phyloP scores from a whole-genome alignment of 2,113 vertebrate species.

The Passer montanus region DNA sequence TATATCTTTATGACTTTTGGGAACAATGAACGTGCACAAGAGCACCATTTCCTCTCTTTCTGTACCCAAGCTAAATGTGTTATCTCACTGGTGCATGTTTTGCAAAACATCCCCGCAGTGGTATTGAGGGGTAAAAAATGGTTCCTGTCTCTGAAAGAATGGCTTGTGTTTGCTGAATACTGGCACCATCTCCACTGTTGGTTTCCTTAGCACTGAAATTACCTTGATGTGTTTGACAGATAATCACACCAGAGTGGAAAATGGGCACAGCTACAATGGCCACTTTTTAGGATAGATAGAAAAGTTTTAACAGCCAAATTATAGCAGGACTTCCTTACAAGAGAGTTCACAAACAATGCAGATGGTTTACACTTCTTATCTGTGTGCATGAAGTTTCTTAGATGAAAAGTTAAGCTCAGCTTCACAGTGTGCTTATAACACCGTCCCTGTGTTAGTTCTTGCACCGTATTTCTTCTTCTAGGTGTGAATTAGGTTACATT shows the following conservation, averaged over 20 bases:
- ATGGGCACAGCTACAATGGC: slow-evolving; percentile 40
- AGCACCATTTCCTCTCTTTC: slow-evolving; percentile 41
- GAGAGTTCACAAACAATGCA: not conserved
- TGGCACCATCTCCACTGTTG: slow-evolving; percentile 11
- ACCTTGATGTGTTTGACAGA: slow-evolving; percentile 44
- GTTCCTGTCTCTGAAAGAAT: slow-evolving; percentile 20
- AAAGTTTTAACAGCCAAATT: slow-evolving; percentile 27
- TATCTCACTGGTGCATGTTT: slow-evolving; percentile 44
- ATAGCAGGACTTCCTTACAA: slow-evolving; percentile 18
- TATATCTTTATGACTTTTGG: slow-evolving; percentile 23
- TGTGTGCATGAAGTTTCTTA: not conserved
- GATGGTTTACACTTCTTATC: not conserved
- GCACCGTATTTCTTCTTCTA: not conserved
- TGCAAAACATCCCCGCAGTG: not conserved
- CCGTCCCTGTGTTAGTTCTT: not conserved
- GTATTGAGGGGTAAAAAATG: slow-evolving; percentile 5
- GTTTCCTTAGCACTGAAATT: slow-evolving; percentile 59
- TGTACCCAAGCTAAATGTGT: not conserved
- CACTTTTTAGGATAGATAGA: slow-evolving; percentile 3
- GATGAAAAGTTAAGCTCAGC: not conserved
- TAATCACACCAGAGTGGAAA: slow-evolving; percentile 68
- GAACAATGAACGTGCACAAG: not conserved
- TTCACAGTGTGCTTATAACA: not conserved
- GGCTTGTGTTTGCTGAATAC: slow-evolving; percentile 1
- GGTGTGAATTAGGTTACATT: not conserved